phyloP scores from a whole-genome alignment of 2,113 vertebrate genomes.

The Gobiocypris rarus region DNA sequence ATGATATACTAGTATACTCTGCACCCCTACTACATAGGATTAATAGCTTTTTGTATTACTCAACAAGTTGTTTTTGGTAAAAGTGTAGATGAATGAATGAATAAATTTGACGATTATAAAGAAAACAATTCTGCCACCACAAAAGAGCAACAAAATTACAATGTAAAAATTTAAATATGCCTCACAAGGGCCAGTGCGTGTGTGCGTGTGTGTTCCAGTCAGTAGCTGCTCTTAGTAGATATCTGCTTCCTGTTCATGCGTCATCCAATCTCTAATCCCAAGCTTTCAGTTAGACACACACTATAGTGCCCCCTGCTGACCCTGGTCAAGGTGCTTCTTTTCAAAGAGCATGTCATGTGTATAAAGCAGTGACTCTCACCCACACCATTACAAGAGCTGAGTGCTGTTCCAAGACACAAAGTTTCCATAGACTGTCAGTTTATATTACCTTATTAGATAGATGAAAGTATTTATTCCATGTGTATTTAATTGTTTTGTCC shows the following conservation, averaged over 20 bases:
- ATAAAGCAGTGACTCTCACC: not conserved
- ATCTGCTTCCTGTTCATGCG: not conserved
- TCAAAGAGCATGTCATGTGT: not conserved
- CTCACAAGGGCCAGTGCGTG: not conserved
- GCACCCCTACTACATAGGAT: not conserved
- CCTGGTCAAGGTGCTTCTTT: not conserved
- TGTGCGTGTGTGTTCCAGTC: not conserved
- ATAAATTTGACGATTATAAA: not conserved
- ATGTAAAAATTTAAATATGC: not conserved
- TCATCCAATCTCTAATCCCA: not conserved
- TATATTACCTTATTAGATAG: constrained; percentile 61
- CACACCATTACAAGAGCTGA: not conserved
- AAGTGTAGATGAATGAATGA: not conserved
- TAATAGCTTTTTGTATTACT: not conserved
- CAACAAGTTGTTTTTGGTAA: not conserved
- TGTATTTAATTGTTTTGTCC: constrained; percentile 26
- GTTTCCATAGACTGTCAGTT: constrained; percentile 33
- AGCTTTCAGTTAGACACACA: not conserved
- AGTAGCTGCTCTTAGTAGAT: not conserved
- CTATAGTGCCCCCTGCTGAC: not conserved
- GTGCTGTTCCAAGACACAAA: not conserved
- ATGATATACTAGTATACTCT: not conserved
- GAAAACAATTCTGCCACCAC: not conserved
- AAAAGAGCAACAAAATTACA: not conserved
- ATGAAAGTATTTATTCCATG: constrained; percentile 49